These are phyloP conservation scores for Sardina pilchardus DNA, from an alignment of 2,113 vertebrate genomes.

Conservation along the genomic window DNA sequence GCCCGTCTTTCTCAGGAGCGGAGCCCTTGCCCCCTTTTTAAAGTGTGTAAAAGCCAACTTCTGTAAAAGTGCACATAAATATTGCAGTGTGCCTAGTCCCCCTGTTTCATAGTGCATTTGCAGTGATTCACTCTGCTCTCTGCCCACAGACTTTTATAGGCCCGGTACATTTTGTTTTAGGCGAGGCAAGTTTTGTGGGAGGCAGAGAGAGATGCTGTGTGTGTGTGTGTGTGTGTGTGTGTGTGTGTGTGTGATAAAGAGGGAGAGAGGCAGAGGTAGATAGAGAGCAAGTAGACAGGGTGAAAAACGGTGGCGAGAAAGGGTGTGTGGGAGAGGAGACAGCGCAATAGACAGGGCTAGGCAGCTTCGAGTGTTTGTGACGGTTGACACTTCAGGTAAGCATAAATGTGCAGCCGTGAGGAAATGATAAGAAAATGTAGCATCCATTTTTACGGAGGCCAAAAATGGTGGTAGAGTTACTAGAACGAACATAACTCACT, in stretches of 20 bases:
- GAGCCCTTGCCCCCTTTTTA: conserved; percentile 31
- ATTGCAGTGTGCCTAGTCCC: conserved; percentile 55
- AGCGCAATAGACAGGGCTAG: not conserved
- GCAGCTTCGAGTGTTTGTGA: conserved; percentile 6
- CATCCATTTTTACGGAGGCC: not conserved
- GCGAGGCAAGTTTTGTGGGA: not conserved
- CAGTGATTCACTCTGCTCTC: conserved; percentile 50
- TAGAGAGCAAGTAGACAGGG: conserved; percentile 25
- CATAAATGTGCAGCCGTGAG: not conserved
- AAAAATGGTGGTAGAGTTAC: not conserved
- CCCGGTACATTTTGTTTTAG: conserved; percentile 49
- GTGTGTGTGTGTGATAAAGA: conserved; percentile 23
- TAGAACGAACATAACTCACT: not conserved
- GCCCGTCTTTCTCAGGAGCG: conserved; percentile 31
- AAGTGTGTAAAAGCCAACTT: conserved; percentile 54
- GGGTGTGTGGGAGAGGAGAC: not conserved
- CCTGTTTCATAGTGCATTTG: conserved; percentile 55
- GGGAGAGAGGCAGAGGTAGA: conserved; percentile 15
- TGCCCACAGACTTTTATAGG: conserved; percentile 32
- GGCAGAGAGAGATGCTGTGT: not conserved
- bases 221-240: conserved; percentile 9
- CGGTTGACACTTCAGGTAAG: conserved; percentile 20
- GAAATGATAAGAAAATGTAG: not conserved
- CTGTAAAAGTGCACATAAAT: conserved; percentile 64
- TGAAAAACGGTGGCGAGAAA: conserved; percentile 14